Evolutionary conservation across 2,113 vertebrate species (phyloP), one percentile per base, ranked within the genome.

Genomic region (Anarrhichthys ocellatus): DNA sequence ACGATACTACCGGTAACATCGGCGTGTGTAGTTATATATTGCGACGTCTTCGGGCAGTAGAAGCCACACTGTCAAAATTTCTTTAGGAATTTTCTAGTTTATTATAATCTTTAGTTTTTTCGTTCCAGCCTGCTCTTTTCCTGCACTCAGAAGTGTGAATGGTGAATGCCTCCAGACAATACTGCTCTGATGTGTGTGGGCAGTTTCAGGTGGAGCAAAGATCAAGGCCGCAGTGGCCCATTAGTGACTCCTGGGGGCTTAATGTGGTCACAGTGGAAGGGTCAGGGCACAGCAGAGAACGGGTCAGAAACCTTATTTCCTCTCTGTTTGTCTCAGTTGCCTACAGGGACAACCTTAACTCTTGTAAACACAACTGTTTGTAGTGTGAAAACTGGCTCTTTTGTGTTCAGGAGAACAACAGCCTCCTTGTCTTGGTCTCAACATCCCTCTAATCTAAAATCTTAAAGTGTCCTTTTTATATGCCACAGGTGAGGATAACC

Each of bases 241-340:
- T 54, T 36, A 63, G 34, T 34, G 72, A 61, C 52, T 44, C 64
- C 52, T 13, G 11, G 27, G 52, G 64, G 38, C 27, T 73, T 63
- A 4, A 54, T 77, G 29, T 6, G 54, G 32, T 67, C 65, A 22
- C 3, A 64, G 50, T 29, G 11, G 62, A 42, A n/a, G 66, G 73
- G 73, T 76, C 73, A 59, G 11, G 10, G 5, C n/a, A 40, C 13
- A 52, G 3, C 0, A n/a, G 13, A 15, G 7, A 50, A 50, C 11
- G 46, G 63, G 38, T 72, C 36, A 24, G 18, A 65, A 48, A 71
- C 58, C 44, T 58, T 15, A 52, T 78, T 73, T 24, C 38, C 42
- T 78, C n/a, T 76, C 27, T 52, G 54, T 80, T n/a, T 36, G 0
- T 36, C 44, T 32, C 65, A 59, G 8, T 69, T n/a, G 11, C 11